Conservation (phyloP, 2,113 vertebrate species). For the Phylloscopus trochilus region DNA sequence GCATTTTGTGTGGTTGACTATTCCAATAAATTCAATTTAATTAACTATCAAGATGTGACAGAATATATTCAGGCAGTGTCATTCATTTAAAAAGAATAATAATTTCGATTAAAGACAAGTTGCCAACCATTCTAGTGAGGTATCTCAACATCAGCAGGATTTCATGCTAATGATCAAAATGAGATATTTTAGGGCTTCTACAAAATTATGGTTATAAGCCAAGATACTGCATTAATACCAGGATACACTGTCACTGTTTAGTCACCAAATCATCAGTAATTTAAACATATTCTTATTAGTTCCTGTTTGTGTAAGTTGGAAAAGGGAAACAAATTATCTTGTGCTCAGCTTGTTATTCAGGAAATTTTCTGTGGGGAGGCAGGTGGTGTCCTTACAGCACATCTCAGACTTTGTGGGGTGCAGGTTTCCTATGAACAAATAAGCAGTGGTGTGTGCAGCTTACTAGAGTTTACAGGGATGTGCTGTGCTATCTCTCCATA, state of each 20-base stretch:
- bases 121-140: conserved; percentile 66
- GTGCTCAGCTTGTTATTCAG: conserved; percentile 32
- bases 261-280: conserved; percentile 46
- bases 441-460: not conserved
- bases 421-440: not conserved
- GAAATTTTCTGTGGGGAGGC: not conserved
- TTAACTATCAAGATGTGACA: conserved; percentile 72
- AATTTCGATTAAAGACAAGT: conserved; percentile 71
- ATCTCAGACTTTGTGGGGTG: not conserved
- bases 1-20: conserved; percentile 64
- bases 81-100: conserved; percentile 72
- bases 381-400: not conserved
- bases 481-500: not conserved
- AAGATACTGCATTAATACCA: conserved; percentile 66
- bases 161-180: conserved; percentile 69
- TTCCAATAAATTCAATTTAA: conserved; percentile 73
- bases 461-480: not conserved
- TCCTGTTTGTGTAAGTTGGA: not conserved
- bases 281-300: conserved; percentile 37
- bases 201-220: conserved; percentile 46
- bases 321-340: not conserved
- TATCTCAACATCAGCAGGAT: conserved; percentile 62
- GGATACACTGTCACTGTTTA: conserved; percentile 60
- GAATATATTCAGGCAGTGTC: conserved; percentile 62
- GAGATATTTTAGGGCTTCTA: conserved; percentile 61